Base-by-base conservation (phyloP, 2,888 invertebrate genomes). In the Venusia cambrica region DNA sequence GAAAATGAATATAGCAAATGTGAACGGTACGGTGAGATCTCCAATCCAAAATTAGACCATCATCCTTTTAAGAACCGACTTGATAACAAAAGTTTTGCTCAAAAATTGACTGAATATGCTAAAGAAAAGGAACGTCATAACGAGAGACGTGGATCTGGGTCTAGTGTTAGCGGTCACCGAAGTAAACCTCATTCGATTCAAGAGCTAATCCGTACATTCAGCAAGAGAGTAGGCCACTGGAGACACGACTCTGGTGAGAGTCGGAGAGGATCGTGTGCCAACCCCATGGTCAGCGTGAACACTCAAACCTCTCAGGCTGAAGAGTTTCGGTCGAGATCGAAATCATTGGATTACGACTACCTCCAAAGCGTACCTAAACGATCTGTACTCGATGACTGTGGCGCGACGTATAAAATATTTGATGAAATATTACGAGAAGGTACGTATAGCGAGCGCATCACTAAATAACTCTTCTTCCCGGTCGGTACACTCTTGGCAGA, bases 351-450 rank as follows among this genome's bases (percentile, higher is more conserved):
- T 67, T 89, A 83, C 3, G 88, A 88, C 32, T 75, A 89, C 25
- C 74, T 89, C 27, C 73, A 88, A 19, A 67, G 62, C 50, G 39
- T 68, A 20, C 25, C 56, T 3, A 62, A 46, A 35, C 76, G 87
- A 49, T 88, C 87, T 39, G 75, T 89, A 38, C 78, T 92, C n/a
- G 89, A 90, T 41, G 95, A 95, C 64, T 94, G 94, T 64, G 94
- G 92, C 29, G 90, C 94, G 4, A 95, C 94, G 2, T 95, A 95
- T 66, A 89, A 91, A 66, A 94, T 95, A 58, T 95, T 91, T 71
- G 94, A 95, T 50, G 89, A 90, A 50, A 95, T 95, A 61, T 84
- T 95, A 11, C 72, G 65, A 71, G 81, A 85, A 83, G 85, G 85
- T 85, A 79, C 44, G 40, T 34, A 29, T 19, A 22, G n/a, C n/a